A percentile compares a stretch with the other conserved stretches of the same genome.
Conservation (phyloP, 1,140 invertebrate species). For the Panagrolaimus sp. region DNA sequence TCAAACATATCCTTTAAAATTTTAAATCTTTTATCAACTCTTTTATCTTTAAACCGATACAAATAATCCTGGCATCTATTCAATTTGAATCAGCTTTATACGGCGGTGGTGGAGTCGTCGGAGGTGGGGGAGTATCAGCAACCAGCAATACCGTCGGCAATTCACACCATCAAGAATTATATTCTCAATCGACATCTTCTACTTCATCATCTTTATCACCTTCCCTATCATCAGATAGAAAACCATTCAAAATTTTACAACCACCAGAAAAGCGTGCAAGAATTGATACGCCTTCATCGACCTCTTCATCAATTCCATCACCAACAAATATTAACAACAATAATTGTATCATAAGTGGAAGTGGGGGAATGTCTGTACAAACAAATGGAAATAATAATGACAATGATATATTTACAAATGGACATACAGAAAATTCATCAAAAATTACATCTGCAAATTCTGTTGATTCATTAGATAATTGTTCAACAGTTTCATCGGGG, state of each 20-base stretch:
- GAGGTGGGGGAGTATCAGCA: background rate
- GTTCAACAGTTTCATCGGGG: background rate
- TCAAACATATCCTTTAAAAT: too few relatives aligned
- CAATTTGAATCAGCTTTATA: constrained; percentile 2
- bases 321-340: background rate
- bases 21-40: too few relatives aligned
- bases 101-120: too few relatives aligned
- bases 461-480: constrained; percentile 2
- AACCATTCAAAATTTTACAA: background rate
- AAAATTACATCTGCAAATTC: background rate
- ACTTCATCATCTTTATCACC: background rate
- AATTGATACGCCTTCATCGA: constrained; percentile 2
- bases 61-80: background rate
- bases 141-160: background rate
- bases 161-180: constrained; percentile 7
- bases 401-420: background rate
- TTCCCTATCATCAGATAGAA: background rate
- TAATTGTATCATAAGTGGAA: background rate
- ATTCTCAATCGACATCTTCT: background rate
- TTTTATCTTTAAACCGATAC: too few relatives aligned
- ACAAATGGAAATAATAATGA: background rate
- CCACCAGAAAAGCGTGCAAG: background rate
- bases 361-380: background rate
- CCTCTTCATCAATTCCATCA: background rate
- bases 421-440: background rate